Evolutionary conservation across 1,140 invertebrate genomes (phyloP).

Genomic region (Tetramorium simillimum): DNA sequence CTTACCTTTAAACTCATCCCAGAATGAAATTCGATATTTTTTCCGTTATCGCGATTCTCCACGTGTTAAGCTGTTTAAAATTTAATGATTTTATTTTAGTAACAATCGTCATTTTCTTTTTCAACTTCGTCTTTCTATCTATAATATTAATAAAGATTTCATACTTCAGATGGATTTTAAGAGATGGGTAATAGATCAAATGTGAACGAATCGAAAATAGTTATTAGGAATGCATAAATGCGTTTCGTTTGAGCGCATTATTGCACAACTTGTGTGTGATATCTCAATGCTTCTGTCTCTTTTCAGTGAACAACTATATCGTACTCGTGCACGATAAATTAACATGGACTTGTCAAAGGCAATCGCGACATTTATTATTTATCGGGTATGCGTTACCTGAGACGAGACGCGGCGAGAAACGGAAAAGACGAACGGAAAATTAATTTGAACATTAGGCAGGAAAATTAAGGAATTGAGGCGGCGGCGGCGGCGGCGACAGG

Average conservation of each 20-base stretch:
- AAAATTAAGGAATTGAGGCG: constrained; percentile 76
- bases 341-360: neutral
- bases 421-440: constrained; percentile 78
- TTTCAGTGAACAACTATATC: neutral
- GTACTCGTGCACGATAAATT: neutral
- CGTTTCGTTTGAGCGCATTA: neutral
- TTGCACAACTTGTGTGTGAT: neutral
- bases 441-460: constrained; percentile 81
- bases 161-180: neutral
- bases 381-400: constrained; percentile 8
- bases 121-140: neutral
- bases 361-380: constrained; percentile 52
- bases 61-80: neutral
- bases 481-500: too few species aligned
- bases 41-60: neutral
- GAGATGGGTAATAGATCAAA: neutral
- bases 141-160: neutral
- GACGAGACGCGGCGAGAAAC: neutral
- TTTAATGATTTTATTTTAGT: neutral
- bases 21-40: neutral
- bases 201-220: neutral
- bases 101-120: neutral
- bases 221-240: neutral
- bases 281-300: neutral
- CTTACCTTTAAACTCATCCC: neutral